Base-by-base conservation (phyloP, 2,888 invertebrate species). In the Drosophila mettleri region DNA sequence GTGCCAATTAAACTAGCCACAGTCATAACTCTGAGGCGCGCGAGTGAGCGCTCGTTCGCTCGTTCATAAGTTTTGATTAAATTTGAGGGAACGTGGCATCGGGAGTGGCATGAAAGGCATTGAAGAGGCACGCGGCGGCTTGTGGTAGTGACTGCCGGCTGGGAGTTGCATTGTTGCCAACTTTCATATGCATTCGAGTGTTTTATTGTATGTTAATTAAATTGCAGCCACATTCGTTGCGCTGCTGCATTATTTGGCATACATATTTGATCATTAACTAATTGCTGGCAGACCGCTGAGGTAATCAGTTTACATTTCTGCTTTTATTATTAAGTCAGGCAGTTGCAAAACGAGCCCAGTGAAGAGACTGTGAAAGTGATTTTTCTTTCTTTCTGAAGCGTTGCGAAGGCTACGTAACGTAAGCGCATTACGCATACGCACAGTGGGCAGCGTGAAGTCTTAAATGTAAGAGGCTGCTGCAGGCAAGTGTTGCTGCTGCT, bases 261-360 rank as follows among this genome's bases (percentile, higher is more conserved):
- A 87, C 74, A 82, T 88, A 88, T 88, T 88, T 86, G 88, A 84
- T 69, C 88, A 83, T 86, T 86, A 86, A 83, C 86, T 83, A 88
- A 83, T 88, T 86, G 77, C 78, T 64, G 64, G 61, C 71, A 41
- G 65, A 18, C 67, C 54, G 68, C 63, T 84, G 86, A 86, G 84
- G 88, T 75, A 88, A 84, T 86, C 65, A 61, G 54, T 63, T 74
- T 39, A 43, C 20, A 61, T 52, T 29, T 45, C 43, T 38, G n/a
- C 22, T 39, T 31, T 22, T 16, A 29, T 62, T 41, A 53, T 60
- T 34, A 43, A 60, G 8, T 41, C 45, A 66, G 22, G 1, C 39
- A 55, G 43, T 86, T 81, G 68, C 80, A 66, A 75, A 83, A 80
- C 58, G 46, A 45, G 54, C 69, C 46, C 73, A 66, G 41, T 52